Evolutionary conservation across 2,888 invertebrate genomes (phyloP), one percentile per base, ranked within the genome.

Genomic region (Lycia hirtaria): DNA sequence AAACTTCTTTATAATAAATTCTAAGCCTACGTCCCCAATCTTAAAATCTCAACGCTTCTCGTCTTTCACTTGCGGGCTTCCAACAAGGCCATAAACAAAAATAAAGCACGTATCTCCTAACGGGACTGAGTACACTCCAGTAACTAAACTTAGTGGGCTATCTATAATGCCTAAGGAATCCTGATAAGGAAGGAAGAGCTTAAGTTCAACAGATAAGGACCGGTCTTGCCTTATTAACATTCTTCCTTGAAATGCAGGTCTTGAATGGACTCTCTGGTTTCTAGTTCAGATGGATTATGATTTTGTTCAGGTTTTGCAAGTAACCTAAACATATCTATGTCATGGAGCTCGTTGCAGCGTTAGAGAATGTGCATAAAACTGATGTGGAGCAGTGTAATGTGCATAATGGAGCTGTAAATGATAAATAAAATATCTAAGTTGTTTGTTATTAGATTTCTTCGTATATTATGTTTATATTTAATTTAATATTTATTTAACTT

Each of bases 91-190:
- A 33, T 62, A 62, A 60, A 64, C 14, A 51, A 57, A 59, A 55
- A 33, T 48, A 61, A 30, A 19, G 14, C 53, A 54, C 47, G 57
- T 55, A 48, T 37, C 35, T 41, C 47, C 52, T 60, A 76, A 75
- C 76, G 72, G 76, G 73, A 74, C 54, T 15, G 33, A 33, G 32
- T 24, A 44, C 20, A 32, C 30, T 19, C 20, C 24, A 47, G 41
- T 47, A 47, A 68, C 61, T 64, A 52, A 58, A 58, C 52, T 49
- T 48, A 47, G 43, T 58, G 26, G 57, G 57, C 43, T 58, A 58
- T 58, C 57, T 57, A 5, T 28, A 52, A 52, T 58, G 57, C 47
- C 52, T 53, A 56, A 56, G 43, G 51, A 52, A 37, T 45, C 38
- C 57, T 55, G 64, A 64, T 64, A 64, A 62, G 61, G 56, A 58